Conservation (phyloP, 2,113 vertebrate species). For the Penelope pileata region DNA sequence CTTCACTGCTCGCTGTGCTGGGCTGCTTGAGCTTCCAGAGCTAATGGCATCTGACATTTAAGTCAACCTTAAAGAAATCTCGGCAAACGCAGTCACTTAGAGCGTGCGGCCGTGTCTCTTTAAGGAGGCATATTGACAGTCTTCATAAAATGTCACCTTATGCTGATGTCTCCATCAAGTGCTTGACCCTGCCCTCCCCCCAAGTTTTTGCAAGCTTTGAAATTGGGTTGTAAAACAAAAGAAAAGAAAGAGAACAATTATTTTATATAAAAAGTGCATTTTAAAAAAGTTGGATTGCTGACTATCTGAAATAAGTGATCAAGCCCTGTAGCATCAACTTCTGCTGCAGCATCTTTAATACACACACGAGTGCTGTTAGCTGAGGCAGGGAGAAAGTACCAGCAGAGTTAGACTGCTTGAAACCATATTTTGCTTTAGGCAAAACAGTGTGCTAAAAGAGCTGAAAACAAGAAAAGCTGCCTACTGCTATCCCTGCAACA, state of each 20-base stretch:
- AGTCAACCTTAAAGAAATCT: conserved; percentile 75
- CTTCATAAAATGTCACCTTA: conserved; percentile 49
- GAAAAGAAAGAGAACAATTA: conserved; percentile 32
- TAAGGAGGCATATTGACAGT: conserved; percentile 65
- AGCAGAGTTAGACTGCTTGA: conserved; percentile 58
- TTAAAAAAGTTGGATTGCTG: conserved; percentile 38
- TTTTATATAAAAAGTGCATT: conserved; percentile 4
- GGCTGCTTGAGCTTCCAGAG: conserved; percentile 60
- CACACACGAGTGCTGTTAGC: conserved; percentile 43
- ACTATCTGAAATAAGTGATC: conserved; percentile 45
- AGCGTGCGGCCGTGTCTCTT: conserved; percentile 52
- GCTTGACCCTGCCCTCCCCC: neutral
- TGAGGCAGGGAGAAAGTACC: conserved; percentile 55
- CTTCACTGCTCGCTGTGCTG: conserved; percentile 6
- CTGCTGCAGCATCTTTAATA: conserved; percentile 55
- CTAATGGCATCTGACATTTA: conserved; percentile 76
- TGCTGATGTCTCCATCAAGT: conserved; percentile 60
- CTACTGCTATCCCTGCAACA: conserved; percentile 55
- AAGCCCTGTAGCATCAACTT: conserved; percentile 64
- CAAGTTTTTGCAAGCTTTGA: conserved; percentile 12
- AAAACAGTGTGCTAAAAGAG: conserved; percentile 69
- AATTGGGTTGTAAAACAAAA: conserved; percentile 36
- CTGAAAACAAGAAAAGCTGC: conserved; percentile 67
- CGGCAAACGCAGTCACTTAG: conserved; percentile 66
- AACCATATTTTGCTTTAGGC: conserved; percentile 73